Percentiles rank a stretch among this genome's conserved stretches.
Evolutionary conservation across 23 tunicate genomes (phyloP).

Genomic region (Ascidia mentula): DNA sequence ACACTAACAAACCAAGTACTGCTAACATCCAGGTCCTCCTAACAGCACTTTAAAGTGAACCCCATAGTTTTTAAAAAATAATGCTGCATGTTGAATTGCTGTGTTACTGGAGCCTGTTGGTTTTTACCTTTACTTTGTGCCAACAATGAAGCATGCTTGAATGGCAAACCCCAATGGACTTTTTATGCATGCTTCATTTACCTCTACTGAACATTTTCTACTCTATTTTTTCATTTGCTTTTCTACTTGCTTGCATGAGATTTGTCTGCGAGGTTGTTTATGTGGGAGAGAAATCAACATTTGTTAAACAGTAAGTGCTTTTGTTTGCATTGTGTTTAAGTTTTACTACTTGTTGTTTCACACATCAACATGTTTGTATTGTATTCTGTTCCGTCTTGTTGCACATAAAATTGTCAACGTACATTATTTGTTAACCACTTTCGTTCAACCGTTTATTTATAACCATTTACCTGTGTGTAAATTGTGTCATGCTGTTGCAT

Average conservation of each 20-base stretch:
- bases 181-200: background rate
- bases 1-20: too few species aligned
- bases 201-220: background rate
- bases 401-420: too few species aligned
- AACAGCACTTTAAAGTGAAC: too few species aligned
- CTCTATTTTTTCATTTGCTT: background rate
- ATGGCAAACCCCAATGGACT: background rate
- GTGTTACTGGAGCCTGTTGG: background rate
- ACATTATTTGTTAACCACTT: too few species aligned
- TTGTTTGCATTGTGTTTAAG: background rate
- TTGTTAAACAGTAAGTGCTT: background rate
- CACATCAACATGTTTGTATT: background rate
- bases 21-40: too few species aligned
- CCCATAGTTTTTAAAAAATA: too few species aligned
- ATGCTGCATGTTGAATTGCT: too few species aligned
- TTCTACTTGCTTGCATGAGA: constrained; percentile 2
- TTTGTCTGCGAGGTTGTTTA: background rate
- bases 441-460: too few species aligned
- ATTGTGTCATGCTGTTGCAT: too few species aligned
- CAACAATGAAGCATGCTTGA: background rate
- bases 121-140: background rate
- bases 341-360: background rate
- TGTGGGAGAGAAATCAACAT: background rate
- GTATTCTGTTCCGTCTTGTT: too few species aligned
- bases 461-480: too few species aligned